phyloP scores from a whole-genome alignment of 2,113 vertebrate genomes.

The Lepus americanus region DNA sequence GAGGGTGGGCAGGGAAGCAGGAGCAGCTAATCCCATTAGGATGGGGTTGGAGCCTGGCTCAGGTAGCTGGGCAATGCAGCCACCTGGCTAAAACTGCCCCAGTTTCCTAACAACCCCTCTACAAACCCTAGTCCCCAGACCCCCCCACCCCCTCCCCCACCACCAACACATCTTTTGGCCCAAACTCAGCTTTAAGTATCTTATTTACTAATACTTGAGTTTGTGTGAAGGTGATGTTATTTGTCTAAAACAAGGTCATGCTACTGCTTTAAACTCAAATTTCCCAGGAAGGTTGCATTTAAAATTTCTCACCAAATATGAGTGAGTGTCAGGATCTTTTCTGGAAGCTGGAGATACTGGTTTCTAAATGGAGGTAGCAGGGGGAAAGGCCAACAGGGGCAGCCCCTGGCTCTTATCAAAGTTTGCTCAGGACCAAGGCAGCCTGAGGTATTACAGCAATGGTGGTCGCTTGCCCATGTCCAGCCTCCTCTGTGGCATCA shows the following conservation, averaged over 20 bases:
- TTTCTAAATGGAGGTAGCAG: neutral
- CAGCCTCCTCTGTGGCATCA: neutral
- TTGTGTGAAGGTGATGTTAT: neutral
- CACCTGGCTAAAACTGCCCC: too few relatives aligned
- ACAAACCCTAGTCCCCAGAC: neutral
- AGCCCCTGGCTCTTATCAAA: neutral
- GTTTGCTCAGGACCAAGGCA: neutral
- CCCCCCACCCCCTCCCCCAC: too few relatives aligned
- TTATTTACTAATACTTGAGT: slow-evolving; percentile 23
- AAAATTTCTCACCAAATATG: neutral
- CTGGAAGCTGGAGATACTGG: neutral
- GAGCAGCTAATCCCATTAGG: too few relatives aligned
- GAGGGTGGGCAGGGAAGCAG: too few relatives aligned
- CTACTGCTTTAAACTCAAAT: slow-evolving; percentile 45
- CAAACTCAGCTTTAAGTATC: neutral
- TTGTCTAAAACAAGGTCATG: slow-evolving; percentile 29
- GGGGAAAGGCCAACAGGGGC: neutral
- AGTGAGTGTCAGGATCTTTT: neutral
- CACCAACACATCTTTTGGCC: neutral
- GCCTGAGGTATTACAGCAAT: neutral
- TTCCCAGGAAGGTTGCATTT: neutral
- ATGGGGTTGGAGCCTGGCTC: too few relatives aligned
- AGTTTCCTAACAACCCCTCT: neutral
- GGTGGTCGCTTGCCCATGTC: too few relatives aligned
- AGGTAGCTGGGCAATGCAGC: too few relatives aligned